Percentiles rank a stretch among this genome's conserved stretches.
These are phyloP conservation scores for Halocaridina rubra DNA, from an alignment of 2,888 invertebrate genomes.

Conservation along the genomic window DNA sequence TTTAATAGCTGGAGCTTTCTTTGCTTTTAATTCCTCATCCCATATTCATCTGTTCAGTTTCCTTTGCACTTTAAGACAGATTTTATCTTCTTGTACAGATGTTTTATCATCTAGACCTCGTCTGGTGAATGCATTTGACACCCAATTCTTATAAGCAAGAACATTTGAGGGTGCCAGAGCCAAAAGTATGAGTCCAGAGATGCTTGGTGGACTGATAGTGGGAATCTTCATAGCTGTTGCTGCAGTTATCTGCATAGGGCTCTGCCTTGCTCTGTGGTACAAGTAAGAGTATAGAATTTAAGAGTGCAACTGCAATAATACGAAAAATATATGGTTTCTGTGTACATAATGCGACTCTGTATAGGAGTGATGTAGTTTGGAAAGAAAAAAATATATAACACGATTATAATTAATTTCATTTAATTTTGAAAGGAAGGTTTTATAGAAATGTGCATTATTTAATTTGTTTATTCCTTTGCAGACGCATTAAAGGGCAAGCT, in stretches of 20 bases:
- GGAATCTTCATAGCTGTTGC: constrained; percentile 34
- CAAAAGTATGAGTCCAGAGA: not conserved
- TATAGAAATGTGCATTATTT: not conserved
- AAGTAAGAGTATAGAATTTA: not conserved
- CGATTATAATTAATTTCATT: no score
- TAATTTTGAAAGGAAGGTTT: not conserved
- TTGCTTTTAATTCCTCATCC: no score
- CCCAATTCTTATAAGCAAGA: no score
- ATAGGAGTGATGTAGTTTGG: not conserved
- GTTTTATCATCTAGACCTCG: no score
- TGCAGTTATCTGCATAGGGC: constrained; percentile 28
- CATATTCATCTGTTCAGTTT: no score
- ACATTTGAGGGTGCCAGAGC: not conserved
- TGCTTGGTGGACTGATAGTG: constrained; percentile 37
- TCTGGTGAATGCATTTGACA: no score
- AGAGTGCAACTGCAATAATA: not conserved
- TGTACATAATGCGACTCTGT: not conserved
- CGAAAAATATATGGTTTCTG: not conserved
- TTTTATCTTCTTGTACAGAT: no score
- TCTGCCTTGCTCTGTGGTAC: constrained; percentile 49
- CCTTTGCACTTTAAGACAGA: no score
- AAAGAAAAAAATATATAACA: no score
- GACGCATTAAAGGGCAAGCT: not conserved
- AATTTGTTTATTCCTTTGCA: not conserved
- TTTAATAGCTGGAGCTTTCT: no score